Base-by-base conservation (phyloP, 2,797 vertebrate genomes). In the Decapterus maruadsi region DNA sequence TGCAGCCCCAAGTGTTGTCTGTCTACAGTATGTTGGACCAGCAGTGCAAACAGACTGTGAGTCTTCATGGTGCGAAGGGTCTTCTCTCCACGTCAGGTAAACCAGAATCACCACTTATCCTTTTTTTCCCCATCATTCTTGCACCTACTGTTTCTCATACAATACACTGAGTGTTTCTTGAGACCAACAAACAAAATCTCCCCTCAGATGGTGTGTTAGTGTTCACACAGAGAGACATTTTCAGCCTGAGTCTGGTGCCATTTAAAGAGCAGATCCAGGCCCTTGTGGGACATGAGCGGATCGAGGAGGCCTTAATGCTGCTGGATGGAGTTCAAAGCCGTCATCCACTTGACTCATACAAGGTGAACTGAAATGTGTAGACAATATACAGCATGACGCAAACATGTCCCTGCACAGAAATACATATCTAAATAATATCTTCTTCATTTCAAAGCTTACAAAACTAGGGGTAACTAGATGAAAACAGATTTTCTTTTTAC, bases 21-120 rank as follows among this genome's bases (percentile, higher is more conserved):
- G 77, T 94, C 75, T 93, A 92, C 90, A 95, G 94, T 83, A 79
- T 93, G 78, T 79, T 95, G 62, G 94, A 95, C 85, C 93, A 95
- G 83, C 82, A 88, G 72, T 68, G 68, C 67, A 95, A 95, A 82
- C 94, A 95, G 87, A 92, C 83, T 17, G 43, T 93, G 56, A 63
- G 75, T 71, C 67, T 94, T 67, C 85, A 78, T 0, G 87, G 79
- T 58, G 90, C 79, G 3, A 89, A 78, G 65, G 90, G 90, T 48
- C 90, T 95, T 40, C 70, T 83, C 61, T 80, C 88, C 19, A 86
- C 79, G 36, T 55, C 92, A 95, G 92, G 91, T 95, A 85, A 79
- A 84, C 13, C 61, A 48, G 42, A 17, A 59, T 54, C 43, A 59
- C 65, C 42, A 56, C 45, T 55, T 60, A 82, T 71, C 36, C 68